Evolutionary conservation across 1,140 invertebrate species (phyloP), one percentile per base, ranked within the genome.

Genomic region (Bombus picipes): DNA sequence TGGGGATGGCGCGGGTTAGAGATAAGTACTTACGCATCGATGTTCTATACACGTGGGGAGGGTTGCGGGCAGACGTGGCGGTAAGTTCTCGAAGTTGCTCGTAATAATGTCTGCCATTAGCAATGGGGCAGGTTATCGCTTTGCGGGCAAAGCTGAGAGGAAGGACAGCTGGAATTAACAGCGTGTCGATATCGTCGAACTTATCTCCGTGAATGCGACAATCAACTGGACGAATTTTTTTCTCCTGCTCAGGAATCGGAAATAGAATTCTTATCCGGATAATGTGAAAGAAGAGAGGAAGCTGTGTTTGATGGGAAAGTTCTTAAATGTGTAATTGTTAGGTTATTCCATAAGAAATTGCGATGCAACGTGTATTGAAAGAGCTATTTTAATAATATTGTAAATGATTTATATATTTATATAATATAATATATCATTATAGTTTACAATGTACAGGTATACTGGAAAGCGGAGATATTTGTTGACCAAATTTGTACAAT

Each of bases 121-220:
- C 87, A 79, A 89, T 87, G 87, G 84, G 87, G 72, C 87, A 81
- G 91, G 88, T 91, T 91, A 90, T 90, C 90, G 89, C 86, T 87
- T 85, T 84, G 87, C 87, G 91, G 85, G 87, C 37, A 85, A 91
- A 86, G 83, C 88, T 79, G 85, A 88, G 87, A 85, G 84, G 87
- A 89, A 93, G 90, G 89, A 93, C 91, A 92, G 92, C 88, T 91
- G 92, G 92, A 90, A 92, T 93, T 92, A 93, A 93, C 92, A 92
- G 90, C 86, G 89, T 87, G 87, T 79, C 90, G 89, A 91, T 83
- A 83, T 90, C 87, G 87, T 81, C 78, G 73, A 88, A 88, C 87
- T 88, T 88, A 86, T 75, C 78, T 74, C 6, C 28, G 79, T 81
- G 85, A 92, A 88, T 88, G 75, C 72, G 65, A 37, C 87, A 37